Base-by-base conservation (phyloP, 64 coral and sea anemone species). In the Pachyseris speciosa region DNA sequence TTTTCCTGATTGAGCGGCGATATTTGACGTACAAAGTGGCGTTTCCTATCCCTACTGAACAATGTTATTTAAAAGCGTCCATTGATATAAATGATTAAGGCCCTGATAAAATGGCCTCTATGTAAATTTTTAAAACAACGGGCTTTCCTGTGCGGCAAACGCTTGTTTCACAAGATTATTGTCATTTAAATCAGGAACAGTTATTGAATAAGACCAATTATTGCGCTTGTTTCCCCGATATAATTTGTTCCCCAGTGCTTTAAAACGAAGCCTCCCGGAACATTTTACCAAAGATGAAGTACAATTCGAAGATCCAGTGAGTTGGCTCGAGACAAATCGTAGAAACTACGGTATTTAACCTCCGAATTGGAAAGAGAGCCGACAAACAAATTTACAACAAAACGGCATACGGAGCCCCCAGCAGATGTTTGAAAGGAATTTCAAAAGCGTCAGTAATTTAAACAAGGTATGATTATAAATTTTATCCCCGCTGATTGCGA, bases 31-130 rank as follows among this genome's bases (percentile, higher is more conserved):
- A 45, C 13, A 51, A 51, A 33, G 13, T 40, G 25, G 15, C 72
- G 19, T 38, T 39, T 72, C 9, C 41, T 25, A 41, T 37, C 9
- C 17, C 39, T 9, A 71, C 13, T 20, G 34, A 71, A 71, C 45
- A 77, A 31, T 52, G 44, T 28, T 16, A 77, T 45, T 77, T 50
- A 51, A 77, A 77, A 29, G 44, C 47, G 45, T 16, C 29, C 26
- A 28, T 77, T 77, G 1, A 77, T 77, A 52, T 53, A 12, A 77
- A 77, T 77, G 28, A 77, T 29, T 77, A 77, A 77, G 33, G 28
- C 25, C 0, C n/a, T 6, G 11, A 27, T 51, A 77, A 77, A 77
- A 77, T 77, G 15, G 74, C 11, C 13, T 37, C 22, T 71, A 5
- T 71, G 32, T 36, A 34, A 5, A 71, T 33, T 15, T 16, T 13